These are phyloP conservation scores for Papilio gigon DNA, from an alignment of 2,888 invertebrate genomes.

Conservation along the genomic window DNA sequence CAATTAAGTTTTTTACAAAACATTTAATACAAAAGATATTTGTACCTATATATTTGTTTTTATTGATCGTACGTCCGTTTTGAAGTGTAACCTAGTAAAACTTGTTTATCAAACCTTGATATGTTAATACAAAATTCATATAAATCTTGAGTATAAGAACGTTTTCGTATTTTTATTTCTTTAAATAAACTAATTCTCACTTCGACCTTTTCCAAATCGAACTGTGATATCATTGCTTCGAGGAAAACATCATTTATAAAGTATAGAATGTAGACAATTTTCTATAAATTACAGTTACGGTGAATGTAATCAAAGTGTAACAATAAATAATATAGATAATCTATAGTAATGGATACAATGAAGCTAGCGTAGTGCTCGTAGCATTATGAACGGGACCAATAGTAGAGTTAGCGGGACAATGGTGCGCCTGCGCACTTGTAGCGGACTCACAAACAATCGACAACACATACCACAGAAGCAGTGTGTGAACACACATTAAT, in stretches of 20 bases:
- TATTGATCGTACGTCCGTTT: neutral
- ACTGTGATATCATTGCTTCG: neutral
- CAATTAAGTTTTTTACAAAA: too few relatives aligned
- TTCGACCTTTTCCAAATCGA: neutral
- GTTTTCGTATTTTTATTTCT: neutral
- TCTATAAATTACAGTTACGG: constrained; percentile 28
- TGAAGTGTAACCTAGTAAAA: neutral
- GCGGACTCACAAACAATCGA: constrained; percentile 48
- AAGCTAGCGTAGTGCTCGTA: constrained; percentile 56
- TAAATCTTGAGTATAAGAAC: neutral
- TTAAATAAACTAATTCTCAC: neutral
- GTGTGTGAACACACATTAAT: constrained; percentile 40
- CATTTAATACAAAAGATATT: too few relatives aligned
- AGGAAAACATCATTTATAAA: neutral
- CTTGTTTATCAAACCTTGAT: constrained; percentile 29
- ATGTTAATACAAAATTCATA: neutral
- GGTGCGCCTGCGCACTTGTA: constrained; percentile 63
- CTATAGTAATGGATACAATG: constrained; percentile 62
- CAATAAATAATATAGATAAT: constrained; percentile 59
- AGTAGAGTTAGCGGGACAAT: constrained; percentile 70
- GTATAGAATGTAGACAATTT: constrained; percentile 8
- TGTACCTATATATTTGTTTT: neutral
- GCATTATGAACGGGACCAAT: constrained; percentile 66
- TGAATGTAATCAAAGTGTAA: constrained; percentile 45
- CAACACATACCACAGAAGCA: constrained; percentile 44